Evolutionary conservation across 1,140 invertebrate species (phyloP).

Genomic region (Theocolax elegans): DNA sequence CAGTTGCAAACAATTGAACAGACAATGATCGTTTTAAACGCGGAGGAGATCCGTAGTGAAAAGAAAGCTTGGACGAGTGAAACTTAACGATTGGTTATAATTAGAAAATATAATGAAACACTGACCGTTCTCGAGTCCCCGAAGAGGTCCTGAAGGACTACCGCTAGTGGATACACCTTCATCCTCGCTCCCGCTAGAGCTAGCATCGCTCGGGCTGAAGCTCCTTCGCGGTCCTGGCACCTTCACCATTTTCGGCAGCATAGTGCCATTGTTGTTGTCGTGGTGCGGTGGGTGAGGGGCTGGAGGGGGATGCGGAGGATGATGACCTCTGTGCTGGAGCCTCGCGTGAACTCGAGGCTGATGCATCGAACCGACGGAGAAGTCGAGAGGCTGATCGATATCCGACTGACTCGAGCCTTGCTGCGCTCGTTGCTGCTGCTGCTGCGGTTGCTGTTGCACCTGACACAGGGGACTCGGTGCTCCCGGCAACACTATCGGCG

Average conservation of each 20-base stretch:
- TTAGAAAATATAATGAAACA: conserved; percentile 3
- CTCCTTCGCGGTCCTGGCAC: conserved; percentile 55
- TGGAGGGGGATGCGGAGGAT: too few species aligned
- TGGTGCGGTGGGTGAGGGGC: too few species aligned
- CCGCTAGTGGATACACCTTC: conserved; percentile 65
- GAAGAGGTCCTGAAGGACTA: conserved; percentile 61
- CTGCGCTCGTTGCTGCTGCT: conserved; percentile 47
- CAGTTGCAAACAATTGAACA: too few species aligned
- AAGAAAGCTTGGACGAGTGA: too few species aligned
- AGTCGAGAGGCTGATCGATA: conserved; percentile 64
- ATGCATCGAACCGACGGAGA: conserved; percentile 64
- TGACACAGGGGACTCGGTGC: neutral
- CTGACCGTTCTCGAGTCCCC: conserved; percentile 61
- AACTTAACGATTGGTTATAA: too few species aligned
- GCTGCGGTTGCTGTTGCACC: conserved; percentile 7
- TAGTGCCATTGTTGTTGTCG: conserved; percentile 63
- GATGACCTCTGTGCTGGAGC: neutral
- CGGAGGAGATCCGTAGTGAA: too few species aligned
- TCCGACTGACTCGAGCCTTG: conserved; percentile 49
- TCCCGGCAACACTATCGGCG: neutral
- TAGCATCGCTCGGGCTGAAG: conserved; percentile 63
- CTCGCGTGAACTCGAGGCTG: conserved; percentile 52
- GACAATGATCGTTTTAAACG: too few species aligned
- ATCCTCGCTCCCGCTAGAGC: conserved; percentile 62
- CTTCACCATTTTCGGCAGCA: conserved; percentile 43